Percentiles rank a stretch among this genome's conserved stretches.
Evolutionary conservation across 2,113 vertebrate species (phyloP).

Genomic region (Glaucidium brasilianum): DNA sequence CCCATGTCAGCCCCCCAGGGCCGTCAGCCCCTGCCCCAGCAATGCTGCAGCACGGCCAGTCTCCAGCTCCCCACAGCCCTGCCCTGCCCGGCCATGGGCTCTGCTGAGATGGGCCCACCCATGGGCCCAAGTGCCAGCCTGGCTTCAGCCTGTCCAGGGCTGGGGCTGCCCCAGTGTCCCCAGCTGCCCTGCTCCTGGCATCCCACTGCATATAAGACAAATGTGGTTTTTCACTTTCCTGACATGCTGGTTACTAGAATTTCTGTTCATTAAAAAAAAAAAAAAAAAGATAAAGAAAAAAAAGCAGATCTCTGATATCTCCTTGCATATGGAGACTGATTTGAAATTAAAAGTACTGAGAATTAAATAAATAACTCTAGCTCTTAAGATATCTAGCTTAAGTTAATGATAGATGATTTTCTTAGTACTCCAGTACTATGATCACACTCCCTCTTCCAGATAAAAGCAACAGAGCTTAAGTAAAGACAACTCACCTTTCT

Average conservation of each 20-base stretch:
- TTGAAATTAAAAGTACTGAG: neutral
- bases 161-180: neutral
- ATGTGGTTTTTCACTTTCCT: neutral
- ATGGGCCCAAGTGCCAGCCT: rapidly evolving
- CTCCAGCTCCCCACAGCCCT: neutral
- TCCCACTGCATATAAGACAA: neutral
- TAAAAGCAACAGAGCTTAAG: neutral
- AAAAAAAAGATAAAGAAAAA: neutral
- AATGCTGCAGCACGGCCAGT: rapidly evolving
- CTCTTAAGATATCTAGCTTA: neutral
- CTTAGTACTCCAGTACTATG: neutral
- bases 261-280: neutral
- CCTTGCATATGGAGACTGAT: neutral
- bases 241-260: neutral
- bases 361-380: neutral
- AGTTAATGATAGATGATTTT: neutral
- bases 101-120: rapidly evolving
- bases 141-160: neutral
- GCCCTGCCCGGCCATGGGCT: neutral
- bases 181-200: neutral
- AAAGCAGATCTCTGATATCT: neutral
- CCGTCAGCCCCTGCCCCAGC: neutral
- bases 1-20: neutral
- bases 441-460: neutral
- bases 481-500: neutral